A percentile compares a stretch with the other conserved stretches of the same genome.
Conservation (phyloP, 2,888 invertebrate genomes). For the Acanthosepion esculentum region DNA sequence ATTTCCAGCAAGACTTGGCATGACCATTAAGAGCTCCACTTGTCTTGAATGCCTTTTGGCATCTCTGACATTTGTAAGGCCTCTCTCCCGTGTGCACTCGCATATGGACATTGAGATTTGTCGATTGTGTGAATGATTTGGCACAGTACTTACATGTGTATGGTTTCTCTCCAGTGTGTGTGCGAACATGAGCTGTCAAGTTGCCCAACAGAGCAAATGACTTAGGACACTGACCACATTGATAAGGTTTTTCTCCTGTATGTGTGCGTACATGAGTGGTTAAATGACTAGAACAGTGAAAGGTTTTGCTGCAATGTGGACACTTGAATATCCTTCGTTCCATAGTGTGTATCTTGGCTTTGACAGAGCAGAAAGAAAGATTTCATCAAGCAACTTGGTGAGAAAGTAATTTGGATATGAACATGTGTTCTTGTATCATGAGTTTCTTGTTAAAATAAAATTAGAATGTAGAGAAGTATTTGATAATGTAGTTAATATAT, state of each 20-base stretch:
- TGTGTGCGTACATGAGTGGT: slow-evolving; percentile 40
- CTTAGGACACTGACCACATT: slow-evolving; percentile 39
- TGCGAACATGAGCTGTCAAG: slow-evolving; percentile 21
- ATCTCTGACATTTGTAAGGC: slow-evolving; percentile 25
- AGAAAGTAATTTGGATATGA: neutral
- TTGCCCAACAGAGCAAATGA: slow-evolving; percentile 13
- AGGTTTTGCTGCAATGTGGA: slow-evolving; percentile 40
- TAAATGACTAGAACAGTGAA: slow-evolving; percentile 38
- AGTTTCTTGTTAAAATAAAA: neutral
- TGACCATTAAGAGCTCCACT: slow-evolving; percentile 40
- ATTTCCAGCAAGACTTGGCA: slow-evolving; percentile 5
- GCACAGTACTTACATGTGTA: neutral
- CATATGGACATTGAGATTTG: slow-evolving; percentile 39
- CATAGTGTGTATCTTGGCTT: neutral
- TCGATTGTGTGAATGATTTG: slow-evolving; percentile 25
- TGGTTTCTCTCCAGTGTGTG: slow-evolving; percentile 5
- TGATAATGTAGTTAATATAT: no score
- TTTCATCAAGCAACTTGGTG: neutral
- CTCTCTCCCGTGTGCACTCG: neutral
- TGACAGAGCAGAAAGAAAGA: neutral
- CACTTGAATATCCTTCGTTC: slow-evolving; percentile 25
- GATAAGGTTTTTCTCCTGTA: slow-evolving; percentile 10
- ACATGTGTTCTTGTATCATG: neutral
- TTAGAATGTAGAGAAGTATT: neutral
- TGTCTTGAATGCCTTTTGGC: slow-evolving; percentile 39